These are phyloP conservation scores for Cotesia vestalis DNA, from an alignment of 1,140 invertebrate genomes.

Conservation along the genomic window DNA sequence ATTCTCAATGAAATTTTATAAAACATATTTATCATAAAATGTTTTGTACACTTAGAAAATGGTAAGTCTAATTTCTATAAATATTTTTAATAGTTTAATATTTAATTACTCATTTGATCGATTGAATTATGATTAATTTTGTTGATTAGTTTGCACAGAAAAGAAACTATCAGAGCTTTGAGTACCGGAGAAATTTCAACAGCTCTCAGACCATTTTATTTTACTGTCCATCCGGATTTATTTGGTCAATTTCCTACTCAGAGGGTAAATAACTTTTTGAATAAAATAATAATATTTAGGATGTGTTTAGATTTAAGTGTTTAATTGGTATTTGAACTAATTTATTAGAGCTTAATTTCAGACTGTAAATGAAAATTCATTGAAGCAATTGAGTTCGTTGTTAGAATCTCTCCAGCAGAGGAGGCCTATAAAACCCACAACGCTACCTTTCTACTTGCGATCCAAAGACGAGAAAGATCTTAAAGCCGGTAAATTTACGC, in stretches of 20 bases:
- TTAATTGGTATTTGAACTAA: background rate
- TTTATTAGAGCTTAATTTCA: constrained; percentile 61
- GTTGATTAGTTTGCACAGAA: constrained; percentile 53
- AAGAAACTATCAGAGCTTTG: constrained; percentile 58
- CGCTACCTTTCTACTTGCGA: constrained; percentile 79
- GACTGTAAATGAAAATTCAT: constrained; percentile 89
- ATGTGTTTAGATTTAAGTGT: background rate
- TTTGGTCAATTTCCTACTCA: constrained; percentile 91
- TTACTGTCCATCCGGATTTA: constrained; percentile 93
- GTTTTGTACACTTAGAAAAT: too few species aligned
- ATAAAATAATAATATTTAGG: background rate
- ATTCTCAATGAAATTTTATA: too few species aligned
- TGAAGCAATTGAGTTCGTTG: constrained; percentile 87
- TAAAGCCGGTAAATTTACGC: constrained; percentile 73
- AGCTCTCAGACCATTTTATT: constrained; percentile 92
- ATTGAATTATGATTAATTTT: background rate
- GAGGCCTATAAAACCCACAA: constrained; percentile 68
- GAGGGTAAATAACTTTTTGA: constrained; percentile 69
- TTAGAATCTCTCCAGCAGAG: constrained; percentile 78
- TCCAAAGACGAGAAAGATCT: constrained; percentile 70
- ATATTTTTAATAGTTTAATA: too few species aligned
- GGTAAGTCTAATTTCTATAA: too few species aligned
- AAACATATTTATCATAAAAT: too few species aligned
- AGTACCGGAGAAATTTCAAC: constrained; percentile 85
- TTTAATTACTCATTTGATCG: too few species aligned